A percentile compares a stretch with the other conserved stretches of the same genome.
These are phyloP conservation scores for Ophion ellenae DNA, from an alignment of 2,888 invertebrate species.

Conservation along the genomic window DNA sequence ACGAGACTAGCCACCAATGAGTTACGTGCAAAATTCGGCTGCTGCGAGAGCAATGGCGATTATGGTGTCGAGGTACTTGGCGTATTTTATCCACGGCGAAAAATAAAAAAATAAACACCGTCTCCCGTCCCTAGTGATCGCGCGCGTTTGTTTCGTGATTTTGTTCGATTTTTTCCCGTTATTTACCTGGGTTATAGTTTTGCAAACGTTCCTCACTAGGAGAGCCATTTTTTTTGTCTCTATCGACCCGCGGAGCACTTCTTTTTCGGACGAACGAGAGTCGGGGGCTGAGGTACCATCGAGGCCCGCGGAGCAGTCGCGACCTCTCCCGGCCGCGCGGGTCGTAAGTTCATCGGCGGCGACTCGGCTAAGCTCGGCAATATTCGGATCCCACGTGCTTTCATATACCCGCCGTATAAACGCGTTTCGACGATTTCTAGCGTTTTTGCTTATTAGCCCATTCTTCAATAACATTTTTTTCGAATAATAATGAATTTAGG, in stretches of 20 bases:
- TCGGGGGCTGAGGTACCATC: slow-evolving; percentile 2
- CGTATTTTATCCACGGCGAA: background rate
- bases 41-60: slow-evolving; percentile 54
- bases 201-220: slow-evolving; percentile 78
- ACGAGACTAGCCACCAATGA: slow-evolving; percentile 19
- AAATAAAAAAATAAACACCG: background rate
- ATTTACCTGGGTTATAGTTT: slow-evolving; percentile 78
- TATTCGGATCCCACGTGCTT: slow-evolving; percentile 1
- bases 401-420: background rate
- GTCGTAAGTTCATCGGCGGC: slow-evolving; percentile 31
- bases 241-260: slow-evolving; percentile 48
- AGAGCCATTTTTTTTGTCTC: slow-evolving; percentile 78
- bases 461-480: background rate
- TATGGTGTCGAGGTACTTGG: slow-evolving; percentile 5
- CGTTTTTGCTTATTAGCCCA: too few relatives aligned
- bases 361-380: slow-evolving; percentile 25
- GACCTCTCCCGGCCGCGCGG: slow-evolving; percentile 27
- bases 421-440: background rate
- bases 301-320: slow-evolving; percentile 10
- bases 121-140: background rate
- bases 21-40: slow-evolving; percentile 67
- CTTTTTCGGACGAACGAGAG: slow-evolving; percentile 52
- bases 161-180: slow-evolving; percentile 7
- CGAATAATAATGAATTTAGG: background rate
- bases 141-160: background rate